Percentiles rank a stretch among this genome's conserved stretches.
Conservation (phyloP, 2,888 invertebrate species). For the Sepioteuthis lessoniana region DNA sequence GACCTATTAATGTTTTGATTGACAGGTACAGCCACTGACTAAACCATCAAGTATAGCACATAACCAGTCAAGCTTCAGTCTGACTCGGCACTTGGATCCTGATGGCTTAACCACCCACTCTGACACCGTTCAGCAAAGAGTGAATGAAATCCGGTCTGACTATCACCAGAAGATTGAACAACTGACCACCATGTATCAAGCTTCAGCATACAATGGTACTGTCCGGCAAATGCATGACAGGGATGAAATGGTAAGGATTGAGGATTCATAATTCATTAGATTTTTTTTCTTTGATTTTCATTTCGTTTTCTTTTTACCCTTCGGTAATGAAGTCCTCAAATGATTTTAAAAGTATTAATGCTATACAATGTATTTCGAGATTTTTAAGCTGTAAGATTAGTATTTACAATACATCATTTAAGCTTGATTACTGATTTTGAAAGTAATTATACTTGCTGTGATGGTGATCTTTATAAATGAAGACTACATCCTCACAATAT, state of each 20-base stretch:
- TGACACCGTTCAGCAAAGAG: conserved; percentile 84
- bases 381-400: too few relatives aligned
- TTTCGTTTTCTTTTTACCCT: too few relatives aligned
- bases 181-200: conserved; percentile 82
- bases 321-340: too few relatives aligned
- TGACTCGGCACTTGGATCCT: conserved; percentile 68
- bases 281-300: too few relatives aligned
- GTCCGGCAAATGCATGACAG: conserved; percentile 49
- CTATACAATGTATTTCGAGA: too few relatives aligned
- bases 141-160: conserved; percentile 84
- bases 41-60: conserved; percentile 24
- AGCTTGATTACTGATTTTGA: too few relatives aligned
- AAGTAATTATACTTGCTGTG: too few relatives aligned
- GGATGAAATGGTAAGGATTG: conserved; percentile 53
- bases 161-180: conserved; percentile 82
- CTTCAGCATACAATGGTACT: conserved; percentile 61
- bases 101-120: conserved; percentile 84
- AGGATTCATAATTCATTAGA: neutral
- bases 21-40: neutral
- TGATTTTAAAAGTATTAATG: too few relatives aligned
- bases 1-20: neutral
- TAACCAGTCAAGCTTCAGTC: conserved; percentile 52
- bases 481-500: too few relatives aligned
- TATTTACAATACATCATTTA: too few relatives aligned
- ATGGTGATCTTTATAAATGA: too few relatives aligned